These are phyloP conservation scores for Adineta ricciae DNA, from an alignment of 2,888 invertebrate genomes.

Conservation along the genomic window DNA sequence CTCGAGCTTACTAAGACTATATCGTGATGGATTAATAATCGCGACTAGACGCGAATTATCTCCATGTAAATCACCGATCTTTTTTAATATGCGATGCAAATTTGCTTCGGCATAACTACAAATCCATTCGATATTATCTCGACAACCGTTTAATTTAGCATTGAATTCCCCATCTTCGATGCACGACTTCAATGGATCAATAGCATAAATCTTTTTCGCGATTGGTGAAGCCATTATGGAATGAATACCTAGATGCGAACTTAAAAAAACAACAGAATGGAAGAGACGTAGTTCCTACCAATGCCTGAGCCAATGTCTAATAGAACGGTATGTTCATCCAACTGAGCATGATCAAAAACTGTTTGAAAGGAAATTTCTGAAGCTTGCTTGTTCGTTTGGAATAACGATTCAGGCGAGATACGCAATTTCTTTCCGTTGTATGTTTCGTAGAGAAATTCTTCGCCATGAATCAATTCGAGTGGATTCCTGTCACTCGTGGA, in stretches of 20 bases:
- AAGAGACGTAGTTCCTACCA: neutral
- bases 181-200: neutral
- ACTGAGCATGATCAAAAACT: neutral
- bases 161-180: slow-evolving; percentile 13
- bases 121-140: slow-evolving; percentile 14
- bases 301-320: slow-evolving; percentile 12
- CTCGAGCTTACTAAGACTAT: neutral
- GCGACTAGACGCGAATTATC: neutral
- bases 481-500: neutral
- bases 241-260: neutral
- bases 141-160: neutral
- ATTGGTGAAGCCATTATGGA: neutral
- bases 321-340: neutral
- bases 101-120: neutral
- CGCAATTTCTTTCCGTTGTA: slow-evolving; percentile 7
- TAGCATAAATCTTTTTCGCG: neutral
- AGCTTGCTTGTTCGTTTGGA: neutral
- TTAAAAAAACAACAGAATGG: neutral
- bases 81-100: neutral
- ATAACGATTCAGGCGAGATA: neutral
- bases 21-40: slow-evolving; percentile 8
- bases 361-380: neutral
- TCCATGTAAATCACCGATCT: slow-evolving; percentile 9
- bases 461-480: neutral
- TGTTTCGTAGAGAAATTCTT: neutral